Evolutionary conservation across 2,113 vertebrate genomes (phyloP), one percentile per base, ranked within the genome.

Genomic region (Oncorhynchus mykiss): DNA sequence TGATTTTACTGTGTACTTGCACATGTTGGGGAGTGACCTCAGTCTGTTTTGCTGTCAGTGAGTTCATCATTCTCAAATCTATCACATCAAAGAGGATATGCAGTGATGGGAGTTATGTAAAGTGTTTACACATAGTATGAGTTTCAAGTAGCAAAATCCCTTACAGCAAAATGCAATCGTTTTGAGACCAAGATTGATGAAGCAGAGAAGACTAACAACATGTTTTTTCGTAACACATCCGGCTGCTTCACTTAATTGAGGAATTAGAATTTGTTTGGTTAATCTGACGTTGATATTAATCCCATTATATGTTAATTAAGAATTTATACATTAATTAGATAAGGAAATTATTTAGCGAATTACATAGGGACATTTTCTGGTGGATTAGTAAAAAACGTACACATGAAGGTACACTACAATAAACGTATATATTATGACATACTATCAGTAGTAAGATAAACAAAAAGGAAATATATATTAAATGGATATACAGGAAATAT

Each of bases 61-160:
- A 25, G 51, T 70, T 75, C 51, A 69, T 75, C 27, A 59, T 75
- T 75, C 27, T 68, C 18, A 24, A 68, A 39, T 39, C 11, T 13
- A 24, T 25, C 18, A 34, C 59, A 1, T 31, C 67, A n/a, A 39
- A 69, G 2, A 18, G 49, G 70, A 22, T 29, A 18, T 14, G 14
- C 34, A n/a, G 29, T 14, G 2, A 39, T 22, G 9, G 51, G 39
- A 29, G 29, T 14, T 45, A 27, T 39, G 27, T 22, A 13, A n/a
- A 3, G 20, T 60, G 51, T 57, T 57, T 57, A 18, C 13, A 57
- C 51, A 12, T 54, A 18, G 11, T 4, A 18, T 54, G 8, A 34
- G 13, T 31, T 69, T 39, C 34, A 14, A 69, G 7, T 34, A 45
- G 67, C 39, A 14, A 25, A 70, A 70, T 8, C 11, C 51, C 51